Evolutionary conservation across 2,888 invertebrate genomes (phyloP), one percentile per base, ranked within the genome.

Genomic region (Corythucha ciliata): DNA sequence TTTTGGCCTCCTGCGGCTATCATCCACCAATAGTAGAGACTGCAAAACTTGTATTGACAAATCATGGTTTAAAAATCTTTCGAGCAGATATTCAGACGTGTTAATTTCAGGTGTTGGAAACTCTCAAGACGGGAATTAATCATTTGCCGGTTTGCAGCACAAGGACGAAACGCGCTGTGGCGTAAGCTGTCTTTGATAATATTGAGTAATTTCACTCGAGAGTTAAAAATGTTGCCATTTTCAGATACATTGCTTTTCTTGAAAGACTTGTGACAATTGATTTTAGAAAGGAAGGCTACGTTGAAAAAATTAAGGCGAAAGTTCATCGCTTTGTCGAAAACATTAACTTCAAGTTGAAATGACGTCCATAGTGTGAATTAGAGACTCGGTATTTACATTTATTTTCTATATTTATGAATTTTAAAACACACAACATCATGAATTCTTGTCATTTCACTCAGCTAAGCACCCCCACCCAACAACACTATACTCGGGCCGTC

Each of bases 31-130:
- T 44, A 10, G 20, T 51, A 3, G 37, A 27, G 12, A 51, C 45
- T 7, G 44, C 51, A 10, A 33, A 25, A 22, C 18, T 26, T 14
- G 71, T 79, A 54, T 36, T n/a, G 34, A 14, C n/a, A 12, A 21
- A 16, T 16, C 20, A 6, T 46, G 40, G n/a, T 7, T 40, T n/a
- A 40, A 20, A 7, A 40, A n/a, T 40, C 4, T 40, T 40, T 20
- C 6, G 22, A 40, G 12, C 29, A 10, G 8, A 29, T 8, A 29
- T 29, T 12, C 10, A 29, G 8, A 29, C 29, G 10, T 10, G 22
- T 33, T 33, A 49, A 40, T 29, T 29, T 49, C 22, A 22, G 42
- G n/a, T 24, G 24, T 7, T 45, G 21, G 46, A 53, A 22, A 42
- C 48, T 32, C 26, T 41, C 32, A 24, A 37, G 6, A 39, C 45